Evolutionary conservation across 2,113 vertebrate species (phyloP).

Genomic region (Ailurus styani): DNA sequence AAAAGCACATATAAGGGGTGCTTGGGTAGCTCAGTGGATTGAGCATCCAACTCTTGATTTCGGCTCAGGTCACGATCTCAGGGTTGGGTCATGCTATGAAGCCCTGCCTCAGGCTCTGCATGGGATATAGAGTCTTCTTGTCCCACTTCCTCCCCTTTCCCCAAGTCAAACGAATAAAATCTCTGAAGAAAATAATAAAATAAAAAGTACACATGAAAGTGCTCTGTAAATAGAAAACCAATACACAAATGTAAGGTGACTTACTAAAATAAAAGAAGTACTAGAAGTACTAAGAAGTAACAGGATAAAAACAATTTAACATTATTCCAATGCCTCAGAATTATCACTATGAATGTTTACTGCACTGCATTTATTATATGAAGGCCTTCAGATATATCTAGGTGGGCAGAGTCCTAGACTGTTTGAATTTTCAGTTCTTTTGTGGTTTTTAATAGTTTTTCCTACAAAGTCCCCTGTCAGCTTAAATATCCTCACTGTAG

Average conservation of each 20-base stretch:
- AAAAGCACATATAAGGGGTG: background rate
- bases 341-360: background rate
- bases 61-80: background rate
- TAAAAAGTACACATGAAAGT: background rate
- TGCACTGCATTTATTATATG: background rate
- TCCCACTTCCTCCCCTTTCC: background rate
- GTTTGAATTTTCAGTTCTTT: background rate
- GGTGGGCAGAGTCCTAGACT: background rate
- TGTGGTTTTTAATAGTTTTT: constrained; percentile 8
- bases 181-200: background rate
- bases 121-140: background rate
- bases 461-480: background rate
- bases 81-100: background rate
- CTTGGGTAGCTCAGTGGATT: background rate
- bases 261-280: background rate
- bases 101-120: background rate
- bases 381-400: background rate
- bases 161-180: background rate
- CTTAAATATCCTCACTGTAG: constrained; percentile 6
- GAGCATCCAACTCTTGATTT: background rate
- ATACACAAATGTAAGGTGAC: background rate
- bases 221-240: constrained; percentile 2
- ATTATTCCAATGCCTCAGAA: background rate
- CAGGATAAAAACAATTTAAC: background rate
- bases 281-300: background rate